Conservation (phyloP, 2,888 invertebrate species). For the Rhodophaea formosa region DNA sequence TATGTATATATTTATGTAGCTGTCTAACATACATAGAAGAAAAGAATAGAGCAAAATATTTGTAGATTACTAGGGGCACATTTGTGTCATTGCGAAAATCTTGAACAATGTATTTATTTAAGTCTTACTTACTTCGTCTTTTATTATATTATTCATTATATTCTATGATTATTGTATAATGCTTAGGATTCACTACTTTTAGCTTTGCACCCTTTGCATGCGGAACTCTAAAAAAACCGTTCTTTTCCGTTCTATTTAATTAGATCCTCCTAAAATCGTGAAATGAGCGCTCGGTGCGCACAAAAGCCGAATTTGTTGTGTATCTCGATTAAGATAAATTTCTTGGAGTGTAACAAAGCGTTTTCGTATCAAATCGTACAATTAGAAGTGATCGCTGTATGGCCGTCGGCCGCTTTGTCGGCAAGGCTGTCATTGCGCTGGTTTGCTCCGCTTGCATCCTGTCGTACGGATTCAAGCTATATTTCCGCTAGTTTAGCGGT, state of each 20-base stretch:
- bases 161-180: too few species aligned
- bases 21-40: too few species aligned
- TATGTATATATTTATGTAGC: too few species aligned
- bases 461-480: too few species aligned
- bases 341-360: conserved; percentile 71
- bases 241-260: conserved; percentile 60
- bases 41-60: too few species aligned
- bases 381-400: conserved; percentile 76
- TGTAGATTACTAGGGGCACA: too few species aligned
- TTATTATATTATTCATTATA: too few species aligned
- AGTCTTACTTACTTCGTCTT: too few species aligned
- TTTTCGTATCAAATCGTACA: conserved; percentile 80
- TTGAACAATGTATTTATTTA: too few species aligned
- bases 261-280: conserved; percentile 46
- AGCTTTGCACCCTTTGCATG: not conserved
- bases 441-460: conserved; percentile 43
- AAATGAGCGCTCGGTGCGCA: conserved; percentile 47
- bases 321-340: conserved; percentile 70
- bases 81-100: too few species aligned
- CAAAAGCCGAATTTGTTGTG: conserved; percentile 73
- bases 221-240: conserved; percentile 38
- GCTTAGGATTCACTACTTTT: too few species aligned
- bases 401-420: conserved; percentile 71
- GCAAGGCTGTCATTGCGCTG: conserved; percentile 60
- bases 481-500: too few species aligned